These are phyloP conservation scores for Frieseomelitta varia DNA, from an alignment of 1,140 invertebrate species.

Conservation along the genomic window DNA sequence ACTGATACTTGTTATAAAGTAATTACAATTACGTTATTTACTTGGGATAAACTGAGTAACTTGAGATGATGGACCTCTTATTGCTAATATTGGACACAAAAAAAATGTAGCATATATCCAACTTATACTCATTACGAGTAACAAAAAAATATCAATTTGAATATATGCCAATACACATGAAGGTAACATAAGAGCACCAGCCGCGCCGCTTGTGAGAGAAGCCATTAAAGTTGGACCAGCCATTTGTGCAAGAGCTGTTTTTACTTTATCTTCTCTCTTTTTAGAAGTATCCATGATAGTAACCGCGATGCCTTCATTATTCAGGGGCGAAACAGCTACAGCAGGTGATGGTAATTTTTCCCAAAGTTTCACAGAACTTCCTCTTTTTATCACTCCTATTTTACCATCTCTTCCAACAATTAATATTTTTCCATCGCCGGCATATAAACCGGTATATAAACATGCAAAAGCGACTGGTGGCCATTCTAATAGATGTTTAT, in stretches of 20 bases:
- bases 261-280: conserved; percentile 76
- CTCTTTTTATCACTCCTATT: conserved; percentile 90
- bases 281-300: conserved; percentile 88
- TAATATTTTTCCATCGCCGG: conserved; percentile 94
- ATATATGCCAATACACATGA: conserved; percentile 95
- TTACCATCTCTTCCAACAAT: conserved; percentile 92
- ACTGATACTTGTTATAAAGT: not conserved
- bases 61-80: conserved; percentile 85
- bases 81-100: conserved; percentile 91
- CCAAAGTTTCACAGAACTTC: conserved; percentile 85
- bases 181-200: conserved; percentile 94
- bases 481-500: conserved; percentile 75
- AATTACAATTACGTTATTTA: conserved; percentile 2
- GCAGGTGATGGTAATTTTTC: conserved; percentile 88
- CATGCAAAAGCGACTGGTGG: conserved; percentile 83
- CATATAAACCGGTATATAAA: conserved; percentile 92
- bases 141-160: conserved; percentile 96
- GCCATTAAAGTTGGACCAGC: conserved; percentile 96
- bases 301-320: conserved; percentile 83
- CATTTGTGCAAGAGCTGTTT: conserved; percentile 89
- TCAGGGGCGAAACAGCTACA: conserved; percentile 84
- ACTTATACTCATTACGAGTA: conserved; percentile 94
- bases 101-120: conserved; percentile 98
- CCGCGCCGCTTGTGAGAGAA: conserved; percentile 94
- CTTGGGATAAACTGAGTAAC: conserved; percentile 83